Base-by-base conservation (phyloP, 2,113 vertebrate genomes). In the Centropristis striata region DNA sequence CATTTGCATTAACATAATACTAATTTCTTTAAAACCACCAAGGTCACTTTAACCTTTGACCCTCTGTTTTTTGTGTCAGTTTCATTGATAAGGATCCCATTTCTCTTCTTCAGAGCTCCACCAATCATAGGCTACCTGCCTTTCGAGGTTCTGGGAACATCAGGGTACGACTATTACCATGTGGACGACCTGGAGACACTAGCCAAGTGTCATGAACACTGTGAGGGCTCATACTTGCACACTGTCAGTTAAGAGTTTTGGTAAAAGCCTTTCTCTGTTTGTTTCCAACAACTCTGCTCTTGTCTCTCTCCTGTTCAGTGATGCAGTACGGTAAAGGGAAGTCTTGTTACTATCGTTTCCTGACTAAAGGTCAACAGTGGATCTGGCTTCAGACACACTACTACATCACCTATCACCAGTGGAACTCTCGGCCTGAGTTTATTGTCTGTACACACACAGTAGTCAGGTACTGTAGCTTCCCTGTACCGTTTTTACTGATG, bases 271-370 rank as follows among this genome's bases (percentile, higher is more conserved):
- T 47, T 25, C 5, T 39, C 4, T 69, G 28, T 15, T 50, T 53
- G 21, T 75, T 28, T 41, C 25, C 78, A 27, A 83, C n/a, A 36
- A 11, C 16, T 58, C 13, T 71, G 44, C 28, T 46, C 32, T 25
- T 15, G 14, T 69, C 55, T 60, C 25, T 53, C n/a, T 55, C 36
- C 25, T 57, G 9, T 42, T 70, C 75, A 99, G 98, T 99, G 94
- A 99, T 99, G 98, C 98, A 99, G 50, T 99, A 98, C 23, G 98
- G 98, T 53, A 99, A 99, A 95, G 98, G 98, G 79, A 99, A 99
- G 92, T 99, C 98, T 3, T 99, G 98, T 90, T 98, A 99, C 93
- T 99, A 99, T 83, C 96, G 98, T 74, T 99, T 99, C 93, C 95
- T 99, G 85, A 99, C 98, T 39, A 99, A 99, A 95, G 98, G 98